Evolutionary conservation across 2,113 vertebrate species (phyloP), one percentile per base, ranked within the genome.

Genomic region (Synchiropus splendidus): DNA sequence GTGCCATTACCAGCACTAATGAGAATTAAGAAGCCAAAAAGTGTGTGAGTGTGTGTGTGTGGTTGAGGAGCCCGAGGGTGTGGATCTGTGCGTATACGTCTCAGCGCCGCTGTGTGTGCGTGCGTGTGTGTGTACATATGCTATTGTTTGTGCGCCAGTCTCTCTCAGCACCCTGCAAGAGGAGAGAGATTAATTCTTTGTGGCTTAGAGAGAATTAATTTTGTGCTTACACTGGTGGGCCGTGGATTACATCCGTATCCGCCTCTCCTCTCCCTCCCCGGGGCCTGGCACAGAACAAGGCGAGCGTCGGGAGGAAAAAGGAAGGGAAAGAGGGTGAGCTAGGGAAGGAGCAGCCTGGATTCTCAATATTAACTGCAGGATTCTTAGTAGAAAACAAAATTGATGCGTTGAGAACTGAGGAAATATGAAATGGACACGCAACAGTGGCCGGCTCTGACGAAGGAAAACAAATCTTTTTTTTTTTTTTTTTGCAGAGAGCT

Each of bases 121-220:
- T 67, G 39, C 61, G 56, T 54, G 48, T 12, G 42, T 49, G 42
- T 48, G 36, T 43, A 30, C 12, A 45, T 40, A 50, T n/a, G 12
- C 58, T 64, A 46, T 70, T 76, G 64, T 77, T 60, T 77, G 58
- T 59, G 64, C 54, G 67, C 57, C 39, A 27, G 56, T 65, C 51
- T 52, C 54, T 51, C 52, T 73, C 58, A 63, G 58, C 61, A 60
- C 58, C 74, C 65, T 63, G 64, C 63, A 77, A 58, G 77, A 85
- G 68, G 48, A 73, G 66, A 76, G 58, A 77, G 83, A 87, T 87
- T 86, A 83, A 84, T 85, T 87, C 82, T 84, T 83, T 78, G 72
- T 81, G 83, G 80, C 79, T 87, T 85, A 85, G 63, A 76, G 64
- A 80, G 78, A 81, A 85, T 86, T 85, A 82, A 84, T 81, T 87